Percentiles rank a stretch among this genome's conserved stretches.
Evolutionary conservation across 2,888 invertebrate genomes (phyloP).

Genomic region (Drosophila rubida): DNA sequence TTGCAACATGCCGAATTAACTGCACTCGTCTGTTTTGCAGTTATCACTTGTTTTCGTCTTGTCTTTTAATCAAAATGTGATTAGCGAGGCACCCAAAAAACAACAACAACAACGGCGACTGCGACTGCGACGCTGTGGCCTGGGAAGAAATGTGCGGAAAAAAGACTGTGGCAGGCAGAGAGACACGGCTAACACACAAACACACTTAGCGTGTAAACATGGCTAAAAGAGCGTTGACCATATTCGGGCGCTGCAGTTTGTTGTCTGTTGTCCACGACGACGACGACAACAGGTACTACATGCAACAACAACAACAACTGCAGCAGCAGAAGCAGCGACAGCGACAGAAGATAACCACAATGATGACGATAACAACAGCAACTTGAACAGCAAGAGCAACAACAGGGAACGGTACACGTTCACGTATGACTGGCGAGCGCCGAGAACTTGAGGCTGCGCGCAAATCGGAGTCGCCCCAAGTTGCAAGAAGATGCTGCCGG

Average conservation of each 20-base stretch:
- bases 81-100: conserved; percentile 64
- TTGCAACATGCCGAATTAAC: neutral
- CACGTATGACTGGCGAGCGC: conserved; percentile 73
- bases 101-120: conserved; percentile 35
- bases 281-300: conserved; percentile 66
- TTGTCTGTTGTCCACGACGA: conserved; percentile 49
- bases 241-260: conserved; percentile 63
- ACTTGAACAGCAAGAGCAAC: conserved; percentile 26
- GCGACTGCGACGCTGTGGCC: conserved; percentile 43
- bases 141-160: conserved; percentile 60
- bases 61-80: conserved; percentile 77
- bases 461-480: neutral
- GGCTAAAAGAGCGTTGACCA: conserved; percentile 81
- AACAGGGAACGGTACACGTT: conserved; percentile 73
- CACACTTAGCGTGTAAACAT: conserved; percentile 80
- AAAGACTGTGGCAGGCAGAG: conserved; percentile 1
- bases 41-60: conserved; percentile 43
- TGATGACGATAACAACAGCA: conserved; percentile 36
- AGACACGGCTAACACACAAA: conserved; percentile 72
- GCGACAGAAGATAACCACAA: no score
- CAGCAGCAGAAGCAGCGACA: conserved; percentile 18
- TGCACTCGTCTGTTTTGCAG: conserved; percentile 21
- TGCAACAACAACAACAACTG: conserved; percentile 42
- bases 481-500: conserved; percentile 47
- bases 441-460: conserved; percentile 37